Evolutionary conservation across 1,140 invertebrate species (phyloP), one percentile per base, ranked within the genome.

Genomic region (Ips nitidus): DNA sequence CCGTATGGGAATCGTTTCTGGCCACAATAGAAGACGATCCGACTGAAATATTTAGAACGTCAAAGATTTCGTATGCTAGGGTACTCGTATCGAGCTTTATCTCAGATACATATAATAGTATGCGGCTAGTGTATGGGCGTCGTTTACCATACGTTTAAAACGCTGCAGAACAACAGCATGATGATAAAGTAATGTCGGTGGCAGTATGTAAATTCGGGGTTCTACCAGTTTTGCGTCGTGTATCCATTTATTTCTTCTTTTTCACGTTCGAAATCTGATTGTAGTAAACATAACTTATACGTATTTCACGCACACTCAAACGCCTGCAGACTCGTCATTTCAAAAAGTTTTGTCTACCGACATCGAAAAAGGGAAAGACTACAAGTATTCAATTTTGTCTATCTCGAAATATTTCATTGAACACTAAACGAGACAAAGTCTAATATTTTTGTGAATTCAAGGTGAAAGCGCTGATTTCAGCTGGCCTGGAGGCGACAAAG

Each of bases 1-100:
- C 43, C 66, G 66, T 61, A 58, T 68, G 66, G 57, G 66, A 68
- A 68, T 56, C 39, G 66, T n/a, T 22, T n/a, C 40, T 47, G 66
- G 43, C 58, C 58, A 66, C 65, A 66, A 66, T 66, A 47, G 52
- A 65, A 56, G 52, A 56, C 63, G 63, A 65, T 55, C 41, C 53
- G 45, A 22, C 52, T 65, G 52, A 56, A 55, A 37, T 55, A 56
- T 65, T 65, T 56, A 65, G 59, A 37, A 47, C 43, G 59, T 61
- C 42, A 61, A 50, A 50, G 45, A 50, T 50, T 50, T 50, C 45
- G 22, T 22, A 50, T 50, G 45, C 45, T 50, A 22, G 6, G 22
- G 45, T 50, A 22, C 22, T 50, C 6, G 7, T 8, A 8, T 50
- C 2, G 45, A 50, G 45, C 22, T 50, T 50, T 50, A 50, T 50